Evolutionary conservation across 2,888 invertebrate species (phyloP).

Genomic region (Myopa testacea): DNA sequence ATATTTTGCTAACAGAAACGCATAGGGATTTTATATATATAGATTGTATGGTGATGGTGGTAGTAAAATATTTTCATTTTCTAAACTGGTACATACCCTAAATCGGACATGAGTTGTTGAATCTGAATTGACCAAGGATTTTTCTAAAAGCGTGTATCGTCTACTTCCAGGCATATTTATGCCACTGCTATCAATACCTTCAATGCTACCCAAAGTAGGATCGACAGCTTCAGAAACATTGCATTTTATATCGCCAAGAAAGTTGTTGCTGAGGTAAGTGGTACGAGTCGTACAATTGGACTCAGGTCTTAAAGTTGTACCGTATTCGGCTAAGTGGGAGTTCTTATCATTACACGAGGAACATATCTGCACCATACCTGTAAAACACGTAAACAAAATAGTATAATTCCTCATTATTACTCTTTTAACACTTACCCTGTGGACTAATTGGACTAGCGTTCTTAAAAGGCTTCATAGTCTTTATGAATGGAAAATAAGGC

Average conservation of each 20-base stretch:
- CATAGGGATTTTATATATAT: too few species aligned
- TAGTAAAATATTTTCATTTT: not conserved
- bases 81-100: slow-evolving; percentile 61
- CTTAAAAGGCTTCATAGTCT: slow-evolving; percentile 80
- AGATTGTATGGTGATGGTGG: too few species aligned
- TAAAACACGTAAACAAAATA: slow-evolving; percentile 42
- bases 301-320: slow-evolving; percentile 36
- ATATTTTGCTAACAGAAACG: too few species aligned
- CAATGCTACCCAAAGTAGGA: slow-evolving; percentile 33
- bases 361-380: slow-evolving; percentile 87
- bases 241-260: not conserved
- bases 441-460: slow-evolving; percentile 91
- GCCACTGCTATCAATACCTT: slow-evolving; percentile 32
- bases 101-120: slow-evolving; percentile 66
- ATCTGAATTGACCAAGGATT: slow-evolving; percentile 66
- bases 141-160: slow-evolving; percentile 63
- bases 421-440: slow-evolving; percentile 74
- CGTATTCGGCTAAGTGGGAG: slow-evolving; percentile 70
- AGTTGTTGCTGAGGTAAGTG: not conserved
- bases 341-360: slow-evolving; percentile 85
- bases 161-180: slow-evolving; percentile 51
- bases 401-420: not conserved
- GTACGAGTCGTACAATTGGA: too few species aligned
- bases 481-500: slow-evolving; percentile 91
- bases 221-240: slow-evolving; percentile 19